Percentiles rank a stretch among this genome's conserved stretches.
Evolutionary conservation across 2,113 vertebrate species (phyloP).

Genomic region (Pipa parva): DNA sequence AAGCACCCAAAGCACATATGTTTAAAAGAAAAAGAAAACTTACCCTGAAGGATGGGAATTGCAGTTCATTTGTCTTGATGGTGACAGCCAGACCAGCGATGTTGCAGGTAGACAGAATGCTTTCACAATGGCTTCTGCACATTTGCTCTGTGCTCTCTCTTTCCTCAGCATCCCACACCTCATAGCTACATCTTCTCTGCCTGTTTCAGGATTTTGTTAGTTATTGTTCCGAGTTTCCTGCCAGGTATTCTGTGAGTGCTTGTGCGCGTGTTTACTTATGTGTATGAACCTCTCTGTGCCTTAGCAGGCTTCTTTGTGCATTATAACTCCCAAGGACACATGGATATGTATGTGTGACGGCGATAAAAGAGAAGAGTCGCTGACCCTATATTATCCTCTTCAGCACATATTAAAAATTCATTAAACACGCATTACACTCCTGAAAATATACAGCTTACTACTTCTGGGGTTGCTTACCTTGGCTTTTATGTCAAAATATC

Average conservation of each 20-base stretch:
- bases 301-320: constrained; percentile 48
- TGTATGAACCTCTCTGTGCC: constrained; percentile 35
- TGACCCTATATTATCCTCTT: constrained; percentile 53
- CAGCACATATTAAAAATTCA: constrained; percentile 54
- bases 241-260: constrained; percentile 44
- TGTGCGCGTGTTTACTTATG: background rate
- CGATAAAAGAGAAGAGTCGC: constrained; percentile 43
- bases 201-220: constrained; percentile 19
- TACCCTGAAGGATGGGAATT: constrained; percentile 60
- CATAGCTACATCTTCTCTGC: constrained; percentile 51
- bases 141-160: constrained; percentile 51
- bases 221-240: constrained; percentile 45
- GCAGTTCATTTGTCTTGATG: constrained; percentile 58
- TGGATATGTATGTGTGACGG: constrained; percentile 49
- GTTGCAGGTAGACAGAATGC: constrained; percentile 54
- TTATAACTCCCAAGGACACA: constrained; percentile 46
- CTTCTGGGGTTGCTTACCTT: constrained; percentile 40
- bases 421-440: constrained; percentile 43
- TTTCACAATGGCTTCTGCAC: constrained; percentile 56
- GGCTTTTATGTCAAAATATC: constrained; percentile 35
- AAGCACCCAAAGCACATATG: constrained; percentile 37
- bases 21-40: constrained; percentile 55
- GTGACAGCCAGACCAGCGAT: constrained; percentile 51
- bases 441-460: constrained; percentile 49
- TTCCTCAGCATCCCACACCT: constrained; percentile 47